Conservation (phyloP, 2,113 vertebrate species). For the Uropsilus gracilis region DNA sequence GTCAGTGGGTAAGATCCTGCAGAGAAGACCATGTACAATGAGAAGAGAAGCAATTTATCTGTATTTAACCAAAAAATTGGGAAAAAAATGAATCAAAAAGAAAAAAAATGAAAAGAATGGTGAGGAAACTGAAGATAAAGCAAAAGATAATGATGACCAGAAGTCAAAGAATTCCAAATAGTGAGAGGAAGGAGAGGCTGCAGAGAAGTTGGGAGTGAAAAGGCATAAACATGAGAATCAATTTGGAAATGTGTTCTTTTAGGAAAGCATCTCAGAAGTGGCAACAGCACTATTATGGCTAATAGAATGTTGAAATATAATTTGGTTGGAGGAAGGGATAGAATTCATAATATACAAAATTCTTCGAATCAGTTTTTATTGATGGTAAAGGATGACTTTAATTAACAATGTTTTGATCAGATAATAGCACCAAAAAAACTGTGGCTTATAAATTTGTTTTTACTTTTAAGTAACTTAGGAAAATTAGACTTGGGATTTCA, state of each 20-base stretch:
- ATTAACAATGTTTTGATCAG: neutral
- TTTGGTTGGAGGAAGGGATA: neutral
- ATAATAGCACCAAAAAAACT: neutral
- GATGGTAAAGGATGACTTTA: neutral
- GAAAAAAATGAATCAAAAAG: neutral
- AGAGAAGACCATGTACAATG: neutral
- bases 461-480: neutral
- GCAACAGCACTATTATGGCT: neutral
- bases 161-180: neutral
- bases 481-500: neutral
- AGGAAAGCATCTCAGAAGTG: neutral
- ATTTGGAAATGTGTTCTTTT: neutral
- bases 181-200: neutral
- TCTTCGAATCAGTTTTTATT: neutral
- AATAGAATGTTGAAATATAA: neutral
- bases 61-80: neutral
- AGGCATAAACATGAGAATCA: neutral
- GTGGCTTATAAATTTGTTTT: neutral
- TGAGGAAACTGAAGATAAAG: neutral
- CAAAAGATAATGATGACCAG: neutral
- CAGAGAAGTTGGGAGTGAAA: neutral
- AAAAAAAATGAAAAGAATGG: neutral
- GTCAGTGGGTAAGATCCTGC: neutral
- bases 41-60: neutral
- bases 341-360: neutral